Conservation (phyloP, 2,888 invertebrate genomes). For the Anthophora plumipes region DNA sequence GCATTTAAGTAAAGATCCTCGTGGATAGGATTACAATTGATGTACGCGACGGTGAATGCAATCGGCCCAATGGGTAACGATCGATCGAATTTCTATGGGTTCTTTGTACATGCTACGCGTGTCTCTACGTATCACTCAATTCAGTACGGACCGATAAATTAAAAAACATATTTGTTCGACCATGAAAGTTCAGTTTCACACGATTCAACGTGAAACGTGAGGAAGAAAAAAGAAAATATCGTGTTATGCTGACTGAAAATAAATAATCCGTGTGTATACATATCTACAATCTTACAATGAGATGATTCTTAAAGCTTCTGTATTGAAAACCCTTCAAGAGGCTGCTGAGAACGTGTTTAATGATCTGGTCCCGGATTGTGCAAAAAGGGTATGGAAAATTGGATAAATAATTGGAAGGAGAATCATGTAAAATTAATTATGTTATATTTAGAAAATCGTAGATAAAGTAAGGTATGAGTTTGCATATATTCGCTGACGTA, state of each 20-base stretch:
- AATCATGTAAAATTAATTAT: too few relatives aligned
- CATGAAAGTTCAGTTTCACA: neutral
- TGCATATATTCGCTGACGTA: neutral
- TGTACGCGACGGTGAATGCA: constrained; percentile 5
- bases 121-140: constrained; percentile 1
- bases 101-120: constrained; percentile 12
- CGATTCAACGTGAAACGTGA: neutral
- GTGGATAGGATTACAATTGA: constrained; percentile 17
- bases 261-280: neutral
- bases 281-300: constrained; percentile 3
- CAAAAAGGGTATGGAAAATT: constrained; percentile 53
- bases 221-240: too few relatives aligned
- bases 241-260: neutral
- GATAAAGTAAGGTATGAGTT: neutral
- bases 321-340: constrained; percentile 65
- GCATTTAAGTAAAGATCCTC: too few relatives aligned
- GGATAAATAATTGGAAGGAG: neutral
- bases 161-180: neutral
- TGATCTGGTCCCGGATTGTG: constrained; percentile 46
- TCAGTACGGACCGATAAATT: neutral
- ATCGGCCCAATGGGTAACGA: constrained; percentile 14
- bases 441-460: neutral
- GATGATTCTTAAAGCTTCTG: constrained; percentile 60
- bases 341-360: constrained; percentile 54
- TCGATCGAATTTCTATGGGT: constrained; percentile 56